These are phyloP conservation scores for Leucophenga varia DNA, from an alignment of 1,140 invertebrate genomes.

Conservation along the genomic window DNA sequence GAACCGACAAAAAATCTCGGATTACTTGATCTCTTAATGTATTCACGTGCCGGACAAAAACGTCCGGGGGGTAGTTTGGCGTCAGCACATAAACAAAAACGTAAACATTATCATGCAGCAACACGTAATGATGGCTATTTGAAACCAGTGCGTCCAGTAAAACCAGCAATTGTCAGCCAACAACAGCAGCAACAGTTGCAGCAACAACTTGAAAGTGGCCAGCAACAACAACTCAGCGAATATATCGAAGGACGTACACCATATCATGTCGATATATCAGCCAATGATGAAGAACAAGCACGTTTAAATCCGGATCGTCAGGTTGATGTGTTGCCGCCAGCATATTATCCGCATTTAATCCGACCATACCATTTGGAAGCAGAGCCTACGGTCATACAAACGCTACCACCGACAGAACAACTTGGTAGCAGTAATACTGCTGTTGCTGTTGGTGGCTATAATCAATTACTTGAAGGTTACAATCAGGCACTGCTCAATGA, in stretches of 20 bases:
- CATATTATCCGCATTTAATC: conserved; percentile 40
- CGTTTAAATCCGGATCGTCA: conserved; percentile 40
- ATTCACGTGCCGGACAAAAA: no score
- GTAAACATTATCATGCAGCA: conserved; percentile 24
- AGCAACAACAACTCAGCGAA: conserved; percentile 28
- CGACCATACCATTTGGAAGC: conserved; percentile 48
- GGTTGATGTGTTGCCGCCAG: conserved; percentile 48
- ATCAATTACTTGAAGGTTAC: conserved; percentile 32
- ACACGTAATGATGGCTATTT: no score
- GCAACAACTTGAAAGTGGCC: background rate
- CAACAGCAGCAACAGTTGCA: conserved; percentile 11
- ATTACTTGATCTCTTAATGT: conserved; percentile 57
- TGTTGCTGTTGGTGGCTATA: conserved; percentile 21
- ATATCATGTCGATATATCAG: conserved; percentile 59
- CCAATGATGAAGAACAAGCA: conserved; percentile 26
- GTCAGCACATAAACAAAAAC: conserved; percentile 21
- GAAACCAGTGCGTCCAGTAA: conserved; percentile 14
- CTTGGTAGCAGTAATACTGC: conserved; percentile 5
- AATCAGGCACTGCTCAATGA: conserved; percentile 17
- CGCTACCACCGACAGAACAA: conserved; percentile 37
- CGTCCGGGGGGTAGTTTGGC: no score
- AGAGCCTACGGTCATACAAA: conserved; percentile 46
- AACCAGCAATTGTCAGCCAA: no score
- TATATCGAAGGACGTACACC: conserved; percentile 62
- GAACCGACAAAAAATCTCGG: conserved; percentile 50